Evolutionary conservation across 1,140 invertebrate genomes (phyloP).

Genomic region (Ceratina japonica): DNA sequence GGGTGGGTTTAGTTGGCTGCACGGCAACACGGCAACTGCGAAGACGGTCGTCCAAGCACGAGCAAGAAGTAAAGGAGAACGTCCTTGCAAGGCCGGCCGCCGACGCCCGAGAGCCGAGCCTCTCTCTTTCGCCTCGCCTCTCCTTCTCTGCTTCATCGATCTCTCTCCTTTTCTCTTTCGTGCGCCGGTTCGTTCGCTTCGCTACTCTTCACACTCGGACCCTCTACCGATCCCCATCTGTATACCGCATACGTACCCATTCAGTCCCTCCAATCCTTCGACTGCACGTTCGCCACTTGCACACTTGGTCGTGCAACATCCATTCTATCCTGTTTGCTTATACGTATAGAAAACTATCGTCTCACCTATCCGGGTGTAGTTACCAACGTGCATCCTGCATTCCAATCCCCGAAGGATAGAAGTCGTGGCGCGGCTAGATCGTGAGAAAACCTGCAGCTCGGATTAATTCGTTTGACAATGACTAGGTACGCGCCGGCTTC

Average conservation of each 20-base stretch:
- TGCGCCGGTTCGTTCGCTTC: slow-evolving; percentile 14
- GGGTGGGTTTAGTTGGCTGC: slow-evolving; percentile 27
- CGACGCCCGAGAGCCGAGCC: slow-evolving; percentile 65
- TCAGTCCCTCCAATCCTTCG: slow-evolving; percentile 45
- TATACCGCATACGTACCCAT: slow-evolving; percentile 13
- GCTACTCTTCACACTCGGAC: slow-evolving; percentile 9
- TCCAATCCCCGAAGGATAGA: slow-evolving; percentile 37
- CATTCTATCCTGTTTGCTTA: slow-evolving; percentile 49
- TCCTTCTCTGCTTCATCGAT: slow-evolving; percentile 22
- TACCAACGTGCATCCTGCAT: slow-evolving; percentile 53
- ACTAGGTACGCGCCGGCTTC: slow-evolving; percentile 14
- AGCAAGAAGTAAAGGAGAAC: slow-evolving; percentile 67
- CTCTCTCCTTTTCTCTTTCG: slow-evolving; percentile 42
- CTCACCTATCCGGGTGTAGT: slow-evolving; percentile 48
- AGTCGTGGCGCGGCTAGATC: slow-evolving; percentile 18
- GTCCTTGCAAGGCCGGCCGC: slow-evolving; percentile 71
- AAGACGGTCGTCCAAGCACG: slow-evolving; percentile 49
- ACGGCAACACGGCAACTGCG: slow-evolving; percentile 40
- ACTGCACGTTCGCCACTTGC: slow-evolving; percentile 37
- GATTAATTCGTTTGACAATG: slow-evolving; percentile 32
- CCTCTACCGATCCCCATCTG: slow-evolving; percentile 23
- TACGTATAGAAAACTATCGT: slow-evolving; percentile 51
- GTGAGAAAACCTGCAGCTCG: slow-evolving; percentile 40
- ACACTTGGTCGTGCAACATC: slow-evolving; percentile 34
- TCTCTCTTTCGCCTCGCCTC: slow-evolving; percentile 48